phyloP scores from a whole-genome alignment of 2,888 invertebrate species.

The Caenorhabditis sinica region DNA sequence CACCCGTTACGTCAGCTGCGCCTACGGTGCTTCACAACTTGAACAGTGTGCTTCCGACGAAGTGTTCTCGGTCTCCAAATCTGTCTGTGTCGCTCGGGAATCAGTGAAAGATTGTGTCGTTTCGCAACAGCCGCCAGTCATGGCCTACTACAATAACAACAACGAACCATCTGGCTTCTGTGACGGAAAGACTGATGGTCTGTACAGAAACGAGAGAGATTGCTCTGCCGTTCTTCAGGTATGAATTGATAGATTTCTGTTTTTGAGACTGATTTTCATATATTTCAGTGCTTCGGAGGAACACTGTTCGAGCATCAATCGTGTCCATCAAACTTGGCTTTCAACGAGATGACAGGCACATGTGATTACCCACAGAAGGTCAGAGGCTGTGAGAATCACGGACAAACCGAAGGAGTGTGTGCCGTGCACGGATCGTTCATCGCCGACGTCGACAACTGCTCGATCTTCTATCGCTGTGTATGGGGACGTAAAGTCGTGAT shows the following conservation, averaged over 20 bases:
- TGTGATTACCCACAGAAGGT: slow-evolving; percentile 80
- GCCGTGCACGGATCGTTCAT: slow-evolving; percentile 75
- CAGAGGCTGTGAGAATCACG: slow-evolving; percentile 65
- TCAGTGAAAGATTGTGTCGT: slow-evolving; percentile 46
- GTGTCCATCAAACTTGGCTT: slow-evolving; percentile 76
- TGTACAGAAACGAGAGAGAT: slow-evolving; percentile 77
- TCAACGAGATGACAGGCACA: slow-evolving; percentile 74
- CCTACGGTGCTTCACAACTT: slow-evolving; percentile 35
- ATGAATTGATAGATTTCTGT: background rate
- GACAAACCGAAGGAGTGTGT: slow-evolving; percentile 43
- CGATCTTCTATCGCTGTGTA: slow-evolving; percentile 79
- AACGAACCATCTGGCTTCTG: slow-evolving; percentile 64
- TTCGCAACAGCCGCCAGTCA: slow-evolving; percentile 19
- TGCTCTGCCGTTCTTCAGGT: slow-evolving; percentile 74
- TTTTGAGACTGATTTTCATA: background rate
- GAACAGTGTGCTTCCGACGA: slow-evolving; percentile 34
- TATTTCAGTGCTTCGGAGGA: slow-evolving; percentile 78
- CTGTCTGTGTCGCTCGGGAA: slow-evolving; percentile 46
- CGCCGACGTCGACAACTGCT: slow-evolving; percentile 71
- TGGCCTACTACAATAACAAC: slow-evolving; percentile 47
- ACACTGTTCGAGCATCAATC: slow-evolving; percentile 77
- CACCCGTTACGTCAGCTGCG: slow-evolving; percentile 52
- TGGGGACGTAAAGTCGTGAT: slow-evolving; percentile 75
- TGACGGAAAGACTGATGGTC: slow-evolving; percentile 71
- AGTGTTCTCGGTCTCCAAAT: slow-evolving; percentile 46